Evolutionary conservation across 1,140 invertebrate species (phyloP).

Genomic region (Acyrthosiphon pisum): DNA sequence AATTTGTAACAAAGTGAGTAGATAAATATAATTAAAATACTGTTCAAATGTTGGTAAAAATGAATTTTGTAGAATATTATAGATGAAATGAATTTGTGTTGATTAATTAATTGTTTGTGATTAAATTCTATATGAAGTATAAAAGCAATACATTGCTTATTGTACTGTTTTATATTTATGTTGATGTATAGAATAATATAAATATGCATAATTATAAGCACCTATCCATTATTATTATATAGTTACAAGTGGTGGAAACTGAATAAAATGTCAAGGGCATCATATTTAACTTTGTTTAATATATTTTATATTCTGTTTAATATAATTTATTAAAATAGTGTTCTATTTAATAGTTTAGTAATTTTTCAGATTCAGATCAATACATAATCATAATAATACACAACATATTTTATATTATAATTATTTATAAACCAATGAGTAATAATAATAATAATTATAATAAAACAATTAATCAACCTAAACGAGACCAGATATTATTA

Average conservation of each 20-base stretch:
- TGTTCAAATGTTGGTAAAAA: not conserved
- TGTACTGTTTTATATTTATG: not conserved
- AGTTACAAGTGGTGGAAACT: not conserved
- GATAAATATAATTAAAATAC: not conserved
- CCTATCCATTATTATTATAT: not conserved
- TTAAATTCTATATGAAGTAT: not conserved
- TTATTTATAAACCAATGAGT: not conserved
- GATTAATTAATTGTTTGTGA: not conserved
- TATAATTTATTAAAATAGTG: not conserved
- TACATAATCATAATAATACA: too few relatives aligned
- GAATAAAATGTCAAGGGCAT: conserved; percentile 8
- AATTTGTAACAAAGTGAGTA: not conserved
- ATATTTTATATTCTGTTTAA: not conserved
- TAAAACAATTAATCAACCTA: not conserved
- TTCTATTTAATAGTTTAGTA: not conserved
- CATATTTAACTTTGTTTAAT: not conserved
- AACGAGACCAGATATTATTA: not conserved
- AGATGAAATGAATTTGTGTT: not conserved
- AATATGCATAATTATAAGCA: not conserved
- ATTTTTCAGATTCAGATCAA: too few relatives aligned
- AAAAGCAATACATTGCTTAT: not conserved
- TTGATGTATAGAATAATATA: not conserved
- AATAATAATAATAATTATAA: too few relatives aligned
- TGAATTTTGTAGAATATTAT: not conserved
- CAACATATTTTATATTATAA: not conserved